phyloP scores from a whole-genome alignment of 2,797 vertebrate species.

The Hafferia zeledoni region DNA sequence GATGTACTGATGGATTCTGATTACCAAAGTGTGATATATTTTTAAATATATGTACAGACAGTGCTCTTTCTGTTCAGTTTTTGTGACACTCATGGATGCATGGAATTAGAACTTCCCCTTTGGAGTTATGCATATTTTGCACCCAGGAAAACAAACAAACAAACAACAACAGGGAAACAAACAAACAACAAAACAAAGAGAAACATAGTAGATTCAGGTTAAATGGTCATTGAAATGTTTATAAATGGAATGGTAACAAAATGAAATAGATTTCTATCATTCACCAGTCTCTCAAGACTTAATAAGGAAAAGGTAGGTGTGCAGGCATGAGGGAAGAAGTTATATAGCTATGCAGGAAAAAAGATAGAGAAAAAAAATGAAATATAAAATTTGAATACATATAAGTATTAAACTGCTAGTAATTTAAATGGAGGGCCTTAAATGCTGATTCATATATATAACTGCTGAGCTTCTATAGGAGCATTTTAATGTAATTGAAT shows the following conservation, averaged over 20 bases:
- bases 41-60: neutral
- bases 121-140: neutral
- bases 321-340: neutral
- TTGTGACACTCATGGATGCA: neutral
- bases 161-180: neutral
- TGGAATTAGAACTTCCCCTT: neutral
- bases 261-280: neutral
- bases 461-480: neutral
- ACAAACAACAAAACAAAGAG: neutral
- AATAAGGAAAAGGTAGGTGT: neutral
- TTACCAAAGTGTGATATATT: neutral
- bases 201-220: neutral
- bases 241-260: neutral
- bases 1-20: neutral
- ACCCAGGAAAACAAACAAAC: neutral
- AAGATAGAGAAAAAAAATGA: neutral
- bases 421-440: neutral
- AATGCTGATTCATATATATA: neutral
- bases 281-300: neutral
- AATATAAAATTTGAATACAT: neutral
- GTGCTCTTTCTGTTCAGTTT: neutral
- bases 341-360: neutral
- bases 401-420: neutral
- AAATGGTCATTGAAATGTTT: neutral
- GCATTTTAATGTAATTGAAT: conserved; percentile 40